Evolutionary conservation across 2,888 invertebrate genomes (phyloP), one percentile per base, ranked within the genome.

Genomic region (Eupsilia transversa): DNA sequence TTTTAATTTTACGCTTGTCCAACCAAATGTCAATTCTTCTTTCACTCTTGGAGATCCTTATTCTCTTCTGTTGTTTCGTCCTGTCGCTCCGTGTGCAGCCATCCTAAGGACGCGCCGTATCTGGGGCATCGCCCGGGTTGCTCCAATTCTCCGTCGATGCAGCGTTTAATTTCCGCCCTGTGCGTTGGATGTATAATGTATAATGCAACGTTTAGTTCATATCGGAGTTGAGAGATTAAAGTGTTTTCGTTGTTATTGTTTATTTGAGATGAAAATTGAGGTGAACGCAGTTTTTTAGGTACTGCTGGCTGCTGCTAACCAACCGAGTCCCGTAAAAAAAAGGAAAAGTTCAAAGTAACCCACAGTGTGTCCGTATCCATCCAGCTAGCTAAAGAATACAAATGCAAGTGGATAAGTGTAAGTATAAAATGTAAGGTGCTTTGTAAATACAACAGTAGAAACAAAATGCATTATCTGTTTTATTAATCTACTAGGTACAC

Each of bases 101-200:
- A 0, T 23, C 84, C 80, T 86, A 69, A 80, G 72, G 73, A 63
- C 72, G 61, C 59, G 49, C 68, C 61, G 56, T 77, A 89, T 83
- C 82, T 89, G 67, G 89, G 89, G 52, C 89, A 86, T 86, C 84
- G 89, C 69, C 82, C 87, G 86, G 86, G 76, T 56, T 80, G 87
- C 83, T 77, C 88, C 84, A 89, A 85, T 89, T 89, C 85, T 65
- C 71, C 59, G 46, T 73, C 82, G 77, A 73, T 88, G 90, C 90
- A 86, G 83, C 75, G 86, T 83, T 86, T 87, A 90, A 90, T 89
- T 88, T 89, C 90, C 89, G 88, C 79, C 80, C 72, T n/a, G 72
- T 82, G 77, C 85, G 69, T 77, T 82, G 43, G 63, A 63, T 85
- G 69, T 82, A 85, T 71, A 64, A 67, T 72, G 69, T 72, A 77